phyloP scores from a whole-genome alignment of 2,888 invertebrate species.

The Exephanes ischioxanthus region DNA sequence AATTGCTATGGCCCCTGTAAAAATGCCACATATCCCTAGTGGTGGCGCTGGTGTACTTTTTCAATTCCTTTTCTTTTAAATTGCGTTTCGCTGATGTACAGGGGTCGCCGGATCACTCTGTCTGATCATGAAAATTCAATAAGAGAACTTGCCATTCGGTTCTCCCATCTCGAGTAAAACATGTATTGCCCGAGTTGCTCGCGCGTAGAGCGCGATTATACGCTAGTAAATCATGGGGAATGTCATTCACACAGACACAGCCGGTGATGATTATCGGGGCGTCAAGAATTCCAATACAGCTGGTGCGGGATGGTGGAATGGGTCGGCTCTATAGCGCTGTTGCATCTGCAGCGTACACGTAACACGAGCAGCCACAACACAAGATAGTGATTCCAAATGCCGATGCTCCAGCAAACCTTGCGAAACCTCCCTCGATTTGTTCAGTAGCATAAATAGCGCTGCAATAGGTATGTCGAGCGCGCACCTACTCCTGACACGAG shows the following conservation, averaged over 20 bases:
- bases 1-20: too few species aligned
- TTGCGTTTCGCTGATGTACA: neutral
- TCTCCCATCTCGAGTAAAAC: neutral
- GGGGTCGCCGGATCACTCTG: neutral
- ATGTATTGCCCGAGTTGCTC: constrained; percentile 8
- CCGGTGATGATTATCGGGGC: constrained; percentile 46
- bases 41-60: too few species aligned
- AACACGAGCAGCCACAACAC: constrained; percentile 22
- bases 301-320: neutral
- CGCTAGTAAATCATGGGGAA: constrained; percentile 53
- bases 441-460: neutral
- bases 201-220: constrained; percentile 32
- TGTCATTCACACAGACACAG: constrained; percentile 31
- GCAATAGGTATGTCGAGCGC: neutral
- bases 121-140: constrained; percentile 20
- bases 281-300: constrained; percentile 52
- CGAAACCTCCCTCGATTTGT: neutral
- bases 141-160: neutral
- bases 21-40: too few species aligned
- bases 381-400: constrained; percentile 38
- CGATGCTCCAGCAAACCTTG: neutral
- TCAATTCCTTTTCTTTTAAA: neutral
- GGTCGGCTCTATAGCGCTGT: neutral
- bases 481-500: neutral
- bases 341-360: neutral